phyloP scores from a whole-genome alignment of 2,113 vertebrate species.

The Siniperca chuatsi region DNA sequence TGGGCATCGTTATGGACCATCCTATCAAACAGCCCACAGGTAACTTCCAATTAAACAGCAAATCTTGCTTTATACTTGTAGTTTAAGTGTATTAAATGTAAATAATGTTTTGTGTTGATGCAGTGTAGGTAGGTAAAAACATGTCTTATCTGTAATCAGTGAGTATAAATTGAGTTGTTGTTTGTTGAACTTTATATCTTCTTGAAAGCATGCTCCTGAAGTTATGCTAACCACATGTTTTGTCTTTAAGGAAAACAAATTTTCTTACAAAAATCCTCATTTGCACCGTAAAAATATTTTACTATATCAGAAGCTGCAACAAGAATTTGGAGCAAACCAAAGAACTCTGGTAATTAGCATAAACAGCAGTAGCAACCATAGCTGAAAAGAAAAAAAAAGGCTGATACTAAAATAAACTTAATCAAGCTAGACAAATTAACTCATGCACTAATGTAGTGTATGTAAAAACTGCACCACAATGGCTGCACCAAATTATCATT shows the following conservation, averaged over 20 bases:
- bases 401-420: too few relatives aligned
- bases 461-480: not conserved
- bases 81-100: not conserved
- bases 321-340: not conserved
- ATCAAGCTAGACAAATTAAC: not conserved
- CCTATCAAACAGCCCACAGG: slow-evolving; percentile 89
- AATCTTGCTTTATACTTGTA: not conserved
- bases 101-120: not conserved
- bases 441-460: not conserved
- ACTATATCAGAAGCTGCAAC: not conserved
- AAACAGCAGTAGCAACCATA: not conserved
- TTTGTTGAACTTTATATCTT: not conserved
- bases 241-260: not conserved
- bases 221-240: not conserved
- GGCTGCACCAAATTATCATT: not conserved
- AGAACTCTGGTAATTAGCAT: not conserved
- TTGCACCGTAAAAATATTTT: not conserved
- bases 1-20: slow-evolving; percentile 91
- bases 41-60: slow-evolving; percentile 56
- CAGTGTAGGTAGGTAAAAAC: not conserved
- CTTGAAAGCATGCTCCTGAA: not conserved
- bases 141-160: not conserved
- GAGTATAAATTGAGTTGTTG: not conserved
- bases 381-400: not conserved
- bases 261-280: not conserved